Conservation (phyloP, 1,140 invertebrate species). For the Drosophila mojavensis region DNA sequence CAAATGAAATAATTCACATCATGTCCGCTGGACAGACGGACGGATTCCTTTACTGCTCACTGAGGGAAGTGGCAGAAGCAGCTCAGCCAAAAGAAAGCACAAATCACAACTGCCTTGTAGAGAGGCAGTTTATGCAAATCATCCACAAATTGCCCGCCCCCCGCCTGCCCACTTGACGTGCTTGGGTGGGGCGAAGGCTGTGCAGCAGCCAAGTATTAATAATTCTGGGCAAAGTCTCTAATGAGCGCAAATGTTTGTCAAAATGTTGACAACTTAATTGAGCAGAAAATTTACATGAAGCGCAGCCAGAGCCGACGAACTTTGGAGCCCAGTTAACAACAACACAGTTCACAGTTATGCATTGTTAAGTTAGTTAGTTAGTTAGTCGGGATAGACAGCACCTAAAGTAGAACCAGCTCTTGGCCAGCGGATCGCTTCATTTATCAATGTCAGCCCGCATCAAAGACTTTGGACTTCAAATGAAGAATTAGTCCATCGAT, state of each 20-base stretch:
- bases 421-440: conserved; percentile 35
- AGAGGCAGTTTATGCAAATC: conserved; percentile 71
- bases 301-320: neutral
- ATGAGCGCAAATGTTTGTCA: conserved; percentile 76
- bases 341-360: conserved; percentile 17
- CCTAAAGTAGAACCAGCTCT: neutral
- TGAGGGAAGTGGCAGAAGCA: conserved; percentile 16
- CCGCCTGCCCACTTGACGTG: conserved; percentile 16
- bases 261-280: conserved; percentile 76
- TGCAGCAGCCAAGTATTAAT: conserved; percentile 67
- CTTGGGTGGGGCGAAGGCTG: neutral
- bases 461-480: neutral
- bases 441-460: conserved; percentile 66
- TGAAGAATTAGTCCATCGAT: conserved; percentile 39
- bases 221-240: conserved; percentile 61
- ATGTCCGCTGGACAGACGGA: conserved; percentile 17
- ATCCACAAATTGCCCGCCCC: conserved; percentile 57
- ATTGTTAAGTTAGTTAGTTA: conserved; percentile 41
- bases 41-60: neutral
- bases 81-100: neutral
- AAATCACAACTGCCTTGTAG: conserved; percentile 33
- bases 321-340: conserved; percentile 29
- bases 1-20: conserved; percentile 51
- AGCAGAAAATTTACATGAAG: conserved; percentile 61
- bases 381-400: conserved; percentile 25